These are phyloP conservation scores for Maconellicoccus hirsutus DNA, from an alignment of 1,140 invertebrate genomes.

Conservation along the genomic window DNA sequence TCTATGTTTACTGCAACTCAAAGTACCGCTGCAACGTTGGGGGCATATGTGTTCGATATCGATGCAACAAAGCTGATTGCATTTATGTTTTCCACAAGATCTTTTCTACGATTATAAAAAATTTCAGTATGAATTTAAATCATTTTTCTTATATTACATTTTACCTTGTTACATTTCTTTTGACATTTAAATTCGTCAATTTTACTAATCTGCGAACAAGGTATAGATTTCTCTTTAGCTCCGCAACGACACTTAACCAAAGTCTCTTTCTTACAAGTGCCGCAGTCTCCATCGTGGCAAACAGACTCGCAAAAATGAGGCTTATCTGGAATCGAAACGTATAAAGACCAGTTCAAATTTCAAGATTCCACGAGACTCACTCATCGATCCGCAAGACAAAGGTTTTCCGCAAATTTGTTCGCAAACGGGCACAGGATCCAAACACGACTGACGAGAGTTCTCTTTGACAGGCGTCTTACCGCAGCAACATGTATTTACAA, in stretches of 20 bases:
- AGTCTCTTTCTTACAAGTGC: conserved; percentile 64
- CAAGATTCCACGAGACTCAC: no score
- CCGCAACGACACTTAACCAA: conserved; percentile 80
- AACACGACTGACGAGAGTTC: conserved; percentile 50
- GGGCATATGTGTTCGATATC: conserved; percentile 75
- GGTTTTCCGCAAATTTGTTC: conserved; percentile 62
- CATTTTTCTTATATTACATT: no score
- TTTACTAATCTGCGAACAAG: conserved; percentile 57
- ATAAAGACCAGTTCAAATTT: conserved; percentile 8
- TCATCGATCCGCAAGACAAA: conserved; percentile 65
- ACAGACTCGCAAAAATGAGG: conserved; percentile 57
- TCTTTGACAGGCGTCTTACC: conserved; percentile 50
- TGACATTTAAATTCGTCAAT: conserved; percentile 67
- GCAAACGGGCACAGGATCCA: conserved; percentile 78
- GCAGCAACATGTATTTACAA: conserved; percentile 70
- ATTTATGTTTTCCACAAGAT: conserved; percentile 79
- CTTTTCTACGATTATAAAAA: conserved; percentile 45
- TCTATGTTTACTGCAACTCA: conserved; percentile 75
- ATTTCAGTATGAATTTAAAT: neutral
- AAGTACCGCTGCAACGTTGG: conserved; percentile 61
- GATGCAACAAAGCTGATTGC: conserved; percentile 74
- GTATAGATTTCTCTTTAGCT: conserved; percentile 67
- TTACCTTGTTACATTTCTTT: conserved; percentile 73
- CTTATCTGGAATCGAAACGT: conserved; percentile 36
- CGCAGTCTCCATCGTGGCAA: conserved; percentile 76